Base-by-base conservation (phyloP, 2,113 vertebrate genomes). In the Eurystomus gularis region DNA sequence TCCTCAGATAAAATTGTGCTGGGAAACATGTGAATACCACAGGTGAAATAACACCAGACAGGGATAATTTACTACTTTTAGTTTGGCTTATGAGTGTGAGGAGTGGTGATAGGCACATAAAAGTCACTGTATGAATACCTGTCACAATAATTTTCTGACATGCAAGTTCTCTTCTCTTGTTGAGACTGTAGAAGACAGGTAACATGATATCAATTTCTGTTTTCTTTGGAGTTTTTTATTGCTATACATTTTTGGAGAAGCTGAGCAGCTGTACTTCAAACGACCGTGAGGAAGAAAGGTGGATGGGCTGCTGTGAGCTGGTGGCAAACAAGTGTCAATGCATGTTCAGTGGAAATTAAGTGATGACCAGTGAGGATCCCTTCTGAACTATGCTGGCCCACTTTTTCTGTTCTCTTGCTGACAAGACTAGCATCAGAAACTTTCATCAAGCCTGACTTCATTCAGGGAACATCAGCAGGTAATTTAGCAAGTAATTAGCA, bases 401-500 rank as follows among this genome's bases (percentile, higher is more conserved):
- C 78, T 57, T 94, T 88, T 84, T 88, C 69, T 79, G 33, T 87
- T 96, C 94, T 86, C 92, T 90, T 84, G 92, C 88, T 96, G 95
- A 76, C 57, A 96, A 91, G 58, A 86, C 62, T 91, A 94, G 69
- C 5, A 0, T 82, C 65, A 89, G 88, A 93, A 93, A 90, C 92
- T 94, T 96, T 94, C 92, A 96, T 92, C 80, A 96, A 91, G 91
- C 49, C 83, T 93, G 83, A 73, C 72, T 82, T 89, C 69, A 86
- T 73, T 88, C 76, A 84, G 64, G 60, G 48, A 96, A 76, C 64
- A 96, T 68, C 96, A 96, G 92, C 88, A 93, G 92, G 95, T 94
- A 92, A 94, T 92, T 81, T 86, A 93, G 61, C 64, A 95, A 95
- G 86, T 94, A 96, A 96, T 96, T 94, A 96, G 95, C 86, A 96